Conservation (phyloP, 1,140 invertebrate genomes). For the Latrodectus geometricus region DNA sequence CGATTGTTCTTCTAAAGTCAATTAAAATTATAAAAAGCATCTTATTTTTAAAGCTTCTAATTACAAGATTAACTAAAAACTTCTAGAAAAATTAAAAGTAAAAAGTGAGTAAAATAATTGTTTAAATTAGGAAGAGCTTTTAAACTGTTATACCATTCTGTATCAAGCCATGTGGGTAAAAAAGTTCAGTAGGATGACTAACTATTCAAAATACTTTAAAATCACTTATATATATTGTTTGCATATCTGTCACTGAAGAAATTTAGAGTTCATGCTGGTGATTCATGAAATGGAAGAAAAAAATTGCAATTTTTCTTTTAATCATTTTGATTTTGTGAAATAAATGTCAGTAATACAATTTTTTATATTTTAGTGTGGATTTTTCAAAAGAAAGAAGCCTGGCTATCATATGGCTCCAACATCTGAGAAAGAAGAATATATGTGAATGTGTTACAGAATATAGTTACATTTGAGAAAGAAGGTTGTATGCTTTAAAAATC, state of each 20-base stretch:
- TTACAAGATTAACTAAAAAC: too few species aligned
- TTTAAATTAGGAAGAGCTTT: too few species aligned
- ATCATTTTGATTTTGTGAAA: neutral
- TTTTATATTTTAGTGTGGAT: constrained; percentile 75
- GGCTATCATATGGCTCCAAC: constrained; percentile 63
- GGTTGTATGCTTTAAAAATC: neutral
- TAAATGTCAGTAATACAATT: neutral
- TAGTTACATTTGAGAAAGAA: neutral
- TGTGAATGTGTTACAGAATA: neutral
- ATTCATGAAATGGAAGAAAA: neutral
- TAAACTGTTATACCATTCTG: too few species aligned
- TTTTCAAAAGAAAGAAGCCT: constrained; percentile 82
- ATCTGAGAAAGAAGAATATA: constrained; percentile 63
- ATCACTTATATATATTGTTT: neutral
- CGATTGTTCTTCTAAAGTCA: too few species aligned
- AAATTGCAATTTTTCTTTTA: neutral
- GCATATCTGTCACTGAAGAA: neutral
- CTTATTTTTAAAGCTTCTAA: too few species aligned
- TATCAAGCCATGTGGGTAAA: too few species aligned
- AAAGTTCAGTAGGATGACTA: neutral
- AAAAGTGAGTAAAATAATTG: too few species aligned
- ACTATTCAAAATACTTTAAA: neutral
- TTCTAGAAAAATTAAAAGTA: too few species aligned
- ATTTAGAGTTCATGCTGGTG: neutral
- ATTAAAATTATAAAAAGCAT: too few species aligned